A percentile compares a stretch with the other conserved stretches of the same genome.
These are phyloP conservation scores for Aeoliscus strigatus DNA, from an alignment of 2,797 vertebrate species.

Conservation along the genomic window DNA sequence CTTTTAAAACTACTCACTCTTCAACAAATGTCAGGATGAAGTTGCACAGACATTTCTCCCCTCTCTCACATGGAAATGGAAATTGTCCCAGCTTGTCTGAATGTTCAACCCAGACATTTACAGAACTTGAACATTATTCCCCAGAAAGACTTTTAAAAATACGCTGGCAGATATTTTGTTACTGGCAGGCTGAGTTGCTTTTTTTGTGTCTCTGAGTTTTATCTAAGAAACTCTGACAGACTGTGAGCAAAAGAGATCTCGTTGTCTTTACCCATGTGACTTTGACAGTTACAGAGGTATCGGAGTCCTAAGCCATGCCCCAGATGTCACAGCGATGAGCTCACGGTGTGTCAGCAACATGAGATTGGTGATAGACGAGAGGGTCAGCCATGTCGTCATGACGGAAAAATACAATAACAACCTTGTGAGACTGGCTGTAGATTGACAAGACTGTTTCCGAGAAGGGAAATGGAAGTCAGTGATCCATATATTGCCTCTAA, in stretches of 20 bases:
- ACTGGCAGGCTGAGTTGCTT: constrained; percentile 32
- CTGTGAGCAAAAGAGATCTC: constrained; percentile 9
- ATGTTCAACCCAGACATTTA: constrained; percentile 26
- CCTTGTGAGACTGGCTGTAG: too few species aligned
- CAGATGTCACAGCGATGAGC: constrained; percentile 61
- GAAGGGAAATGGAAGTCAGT: too few species aligned
- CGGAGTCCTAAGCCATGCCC: constrained; percentile 26
- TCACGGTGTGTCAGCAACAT: constrained; percentile 23
- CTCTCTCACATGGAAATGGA: too few species aligned
- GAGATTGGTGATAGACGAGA: constrained; percentile 6
- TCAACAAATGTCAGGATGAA: too few species aligned
- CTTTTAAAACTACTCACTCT: too few species aligned
- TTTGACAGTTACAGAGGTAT: constrained; percentile 18
- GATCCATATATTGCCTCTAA: too few species aligned
- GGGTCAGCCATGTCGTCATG: too few species aligned
- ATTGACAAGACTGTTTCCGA: too few species aligned
- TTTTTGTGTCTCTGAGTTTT: constrained; percentile 32
- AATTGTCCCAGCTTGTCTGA: too few species aligned
- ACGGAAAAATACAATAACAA: too few species aligned
- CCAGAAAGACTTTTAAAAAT: constrained; percentile 19
- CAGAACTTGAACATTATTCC: constrained; percentile 31
- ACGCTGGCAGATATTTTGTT: constrained; percentile 33
- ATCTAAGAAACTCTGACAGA: constrained; percentile 21
- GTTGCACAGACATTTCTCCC: too few species aligned
- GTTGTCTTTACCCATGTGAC: constrained; percentile 21